These are phyloP conservation scores for Eledone cirrhosa DNA, from an alignment of 2,888 invertebrate species.

Conservation along the genomic window DNA sequence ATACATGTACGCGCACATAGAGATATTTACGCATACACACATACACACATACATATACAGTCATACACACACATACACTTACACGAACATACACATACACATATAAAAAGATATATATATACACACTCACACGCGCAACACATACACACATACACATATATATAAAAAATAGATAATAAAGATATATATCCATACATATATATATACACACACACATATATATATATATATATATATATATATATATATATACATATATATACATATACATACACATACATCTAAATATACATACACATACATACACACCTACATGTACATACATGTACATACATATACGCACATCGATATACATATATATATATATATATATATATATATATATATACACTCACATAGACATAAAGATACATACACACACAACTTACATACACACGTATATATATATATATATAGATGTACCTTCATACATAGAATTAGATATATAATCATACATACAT, in stretches of 20 bases:
- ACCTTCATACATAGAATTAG: background rate
- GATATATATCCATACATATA: background rate
- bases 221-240: background rate
- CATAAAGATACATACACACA: too few relatives aligned
- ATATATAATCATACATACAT: too few relatives aligned
- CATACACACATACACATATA: background rate
- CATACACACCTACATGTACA: background rate
- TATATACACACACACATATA: background rate
- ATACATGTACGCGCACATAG: too few relatives aligned
- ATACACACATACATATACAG: too few relatives aligned
- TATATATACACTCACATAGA: background rate
- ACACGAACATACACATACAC: too few relatives aligned
- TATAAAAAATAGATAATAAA: background rate
- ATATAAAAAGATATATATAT: too few relatives aligned
- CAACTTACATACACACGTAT: background rate
- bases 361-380: background rate
- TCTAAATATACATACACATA: background rate
- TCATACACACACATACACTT: too few relatives aligned
- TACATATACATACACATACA: background rate
- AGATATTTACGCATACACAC: too few relatives aligned
- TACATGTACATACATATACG: background rate
- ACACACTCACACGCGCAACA: too few relatives aligned
- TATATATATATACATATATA: background rate
- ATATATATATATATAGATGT: background rate
- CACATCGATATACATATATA: too few relatives aligned